Evolutionary conservation across 92 coral and sea anemone species (phyloP), one percentile per base, ranked within the genome.

Genomic region (Bergia puertoricense): DNA sequence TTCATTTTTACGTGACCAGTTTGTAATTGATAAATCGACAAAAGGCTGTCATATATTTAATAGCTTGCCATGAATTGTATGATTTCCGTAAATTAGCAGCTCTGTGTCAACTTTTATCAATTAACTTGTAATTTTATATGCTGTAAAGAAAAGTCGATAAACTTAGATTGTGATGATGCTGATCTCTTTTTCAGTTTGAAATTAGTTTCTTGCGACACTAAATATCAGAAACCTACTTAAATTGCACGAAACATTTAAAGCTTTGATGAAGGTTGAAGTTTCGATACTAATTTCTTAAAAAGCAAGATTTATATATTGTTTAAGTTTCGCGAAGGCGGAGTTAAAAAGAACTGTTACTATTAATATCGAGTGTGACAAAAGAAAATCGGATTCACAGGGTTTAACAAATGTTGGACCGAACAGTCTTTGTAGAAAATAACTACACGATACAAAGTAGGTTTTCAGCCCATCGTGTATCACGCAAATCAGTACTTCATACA

Each of bases 51-150:
- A 36, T 72, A 72, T 36, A 4, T 72, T 72, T 72, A 5, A 72
- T 36, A 72, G 76, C 16, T 13, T 8, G 76, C 40, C 43, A 23
- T 72, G 76, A 72, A 6, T 72, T 72, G 43, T 72, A 37, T 72
- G 76, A 72, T 72, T 72, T 72, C 76, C 76, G 76, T 72, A 36
- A 72, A 72, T 72, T 72, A 72, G 43, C 76, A 72, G 76, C 76
- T 72, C 76, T 72, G 76, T 72, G 16, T 72, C 76, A 43, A 72
- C 76, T 72, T 72, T 36, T 23, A 18, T 23, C 15, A 72, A 37
- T 36, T 23, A 36, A 72, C 42, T 4, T 72, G 76, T 72, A 36
- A 14, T 36, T 72, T 23, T 72, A 72, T 1, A 30, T 72, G 76
- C 43, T 72, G 40, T 8, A 72, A 72, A 72, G 43, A 72, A 66